A percentile compares a stretch with the other conserved stretches of the same genome.
phyloP scores from a whole-genome alignment of 2,888 invertebrate genomes.

The Polydesmus complanatus region DNA sequence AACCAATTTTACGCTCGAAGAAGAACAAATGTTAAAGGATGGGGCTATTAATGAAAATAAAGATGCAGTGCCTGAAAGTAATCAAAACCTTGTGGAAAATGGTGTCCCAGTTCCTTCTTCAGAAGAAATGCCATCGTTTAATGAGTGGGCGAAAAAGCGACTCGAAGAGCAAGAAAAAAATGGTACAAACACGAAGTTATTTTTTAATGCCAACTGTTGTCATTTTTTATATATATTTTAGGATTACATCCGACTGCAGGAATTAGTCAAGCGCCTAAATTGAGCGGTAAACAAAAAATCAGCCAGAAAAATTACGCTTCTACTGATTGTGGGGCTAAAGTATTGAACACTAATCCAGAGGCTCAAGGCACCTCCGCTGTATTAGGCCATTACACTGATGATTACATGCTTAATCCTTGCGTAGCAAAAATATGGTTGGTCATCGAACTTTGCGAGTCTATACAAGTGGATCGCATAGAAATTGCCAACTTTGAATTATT shows the following conservation, averaged over 20 bases:
- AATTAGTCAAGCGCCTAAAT: conserved; percentile 8
- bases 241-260: conserved; percentile 2
- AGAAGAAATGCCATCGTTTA: conserved; percentile 18
- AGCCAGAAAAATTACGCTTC: conserved; percentile 91
- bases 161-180: conserved; percentile 33
- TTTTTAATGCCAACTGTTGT: background rate
- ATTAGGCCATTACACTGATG: conserved; percentile 77
- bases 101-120: background rate
- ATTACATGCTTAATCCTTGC: conserved; percentile 96
- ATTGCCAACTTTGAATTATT: conserved; percentile 96
- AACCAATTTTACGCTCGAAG: too few relatives aligned
- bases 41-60: too few relatives aligned
- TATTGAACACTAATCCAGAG: conserved; percentile 83
- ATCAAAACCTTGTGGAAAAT: too few relatives aligned
- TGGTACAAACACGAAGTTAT: too few relatives aligned
- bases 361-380: conserved; percentile 65
- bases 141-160: conserved; percentile 39
- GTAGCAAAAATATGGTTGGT: conserved; percentile 87
- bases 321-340: conserved; percentile 92
- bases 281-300: conserved; percentile 39
- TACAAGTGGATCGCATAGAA: conserved; percentile 85
- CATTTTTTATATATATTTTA: background rate
- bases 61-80: too few relatives aligned
- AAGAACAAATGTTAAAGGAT: too few relatives aligned
- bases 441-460: conserved; percentile 93